Evolutionary conservation across 2,797 vertebrate species (phyloP).

Genomic region (Harpagifer antarcticus): DNA sequence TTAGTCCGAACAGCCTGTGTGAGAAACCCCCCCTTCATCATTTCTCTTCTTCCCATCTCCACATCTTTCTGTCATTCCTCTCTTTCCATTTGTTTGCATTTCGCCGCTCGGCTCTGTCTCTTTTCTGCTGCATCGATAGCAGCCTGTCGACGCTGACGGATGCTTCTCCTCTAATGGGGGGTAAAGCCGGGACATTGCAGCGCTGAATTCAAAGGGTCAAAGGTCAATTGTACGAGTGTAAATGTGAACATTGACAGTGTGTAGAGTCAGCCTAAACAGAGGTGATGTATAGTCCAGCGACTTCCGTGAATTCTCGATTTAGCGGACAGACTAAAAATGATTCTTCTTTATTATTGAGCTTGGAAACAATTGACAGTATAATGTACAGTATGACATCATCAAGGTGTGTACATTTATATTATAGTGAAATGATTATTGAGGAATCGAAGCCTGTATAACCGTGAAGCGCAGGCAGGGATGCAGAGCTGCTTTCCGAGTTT

Average conservation of each 20-base stretch:
- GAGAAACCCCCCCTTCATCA: slow-evolving; percentile 23
- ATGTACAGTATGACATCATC: too few species aligned
- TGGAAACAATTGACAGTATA: too few species aligned
- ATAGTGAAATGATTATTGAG: too few species aligned
- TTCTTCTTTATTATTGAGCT: too few species aligned
- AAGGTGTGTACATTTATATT: too few species aligned
- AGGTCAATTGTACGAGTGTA: slow-evolving; percentile 46
- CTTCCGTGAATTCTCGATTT: too few species aligned
- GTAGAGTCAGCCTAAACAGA: neutral
- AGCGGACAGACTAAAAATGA: too few species aligned
- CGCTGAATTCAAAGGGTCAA: slow-evolving; percentile 54
- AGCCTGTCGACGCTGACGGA: slow-evolving; percentile 62
- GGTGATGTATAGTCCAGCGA: too few species aligned
- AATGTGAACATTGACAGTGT: slow-evolving; percentile 31
- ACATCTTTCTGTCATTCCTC: slow-evolving; percentile 6
- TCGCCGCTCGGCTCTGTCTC: slow-evolving; percentile 32
- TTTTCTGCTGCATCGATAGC: slow-evolving; percentile 32
- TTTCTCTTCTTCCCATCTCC: slow-evolving; percentile 23
- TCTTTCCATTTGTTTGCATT: slow-evolving; percentile 5
- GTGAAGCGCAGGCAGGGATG: too few species aligned
- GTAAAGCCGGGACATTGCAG: slow-evolving; percentile 26
- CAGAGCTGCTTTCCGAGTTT: too few species aligned
- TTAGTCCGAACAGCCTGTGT: slow-evolving; percentile 35
- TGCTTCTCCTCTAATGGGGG: slow-evolving; percentile 41
- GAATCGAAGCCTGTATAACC: too few species aligned